These are phyloP conservation scores for Melieria picta DNA, from an alignment of 2,888 invertebrate genomes.

Conservation along the genomic window DNA sequence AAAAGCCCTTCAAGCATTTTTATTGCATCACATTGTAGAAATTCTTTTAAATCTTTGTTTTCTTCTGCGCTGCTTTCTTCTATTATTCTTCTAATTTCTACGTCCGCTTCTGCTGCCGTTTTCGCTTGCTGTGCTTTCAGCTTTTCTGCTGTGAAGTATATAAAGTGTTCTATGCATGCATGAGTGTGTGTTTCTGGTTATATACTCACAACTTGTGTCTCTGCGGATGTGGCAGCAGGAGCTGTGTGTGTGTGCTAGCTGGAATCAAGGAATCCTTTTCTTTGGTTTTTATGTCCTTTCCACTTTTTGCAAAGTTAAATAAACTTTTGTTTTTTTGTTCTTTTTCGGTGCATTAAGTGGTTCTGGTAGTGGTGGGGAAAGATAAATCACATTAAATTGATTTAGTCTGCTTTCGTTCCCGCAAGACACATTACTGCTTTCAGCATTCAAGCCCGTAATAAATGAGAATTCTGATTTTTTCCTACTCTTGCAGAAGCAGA, in stretches of 20 bases:
- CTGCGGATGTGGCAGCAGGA: not conserved
- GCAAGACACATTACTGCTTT: conserved; percentile 39
- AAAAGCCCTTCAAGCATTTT: conserved; percentile 54
- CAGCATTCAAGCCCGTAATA: conserved; percentile 4
- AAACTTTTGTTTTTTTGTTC: conserved; percentile 26
- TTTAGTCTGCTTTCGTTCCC: conserved; percentile 39
- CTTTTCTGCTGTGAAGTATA: not conserved
- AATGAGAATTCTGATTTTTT: no score
- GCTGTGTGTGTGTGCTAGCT: not conserved
- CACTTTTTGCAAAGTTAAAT: conserved; percentile 20
- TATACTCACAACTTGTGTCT: conserved; percentile 1
- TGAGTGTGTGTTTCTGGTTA: not conserved
- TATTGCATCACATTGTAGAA: conserved; percentile 59
- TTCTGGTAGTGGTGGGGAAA: not conserved
- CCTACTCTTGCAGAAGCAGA: no score
- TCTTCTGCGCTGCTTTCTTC: conserved; percentile 39
- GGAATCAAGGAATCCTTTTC: conserved; percentile 28
- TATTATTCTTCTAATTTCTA: conserved; percentile 23
- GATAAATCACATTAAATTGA: conserved; percentile 42
- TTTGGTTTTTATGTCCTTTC: conserved; percentile 28
- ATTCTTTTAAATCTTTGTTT: conserved; percentile 61
- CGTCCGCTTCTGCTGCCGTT: not conserved
- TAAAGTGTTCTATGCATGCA: not conserved
- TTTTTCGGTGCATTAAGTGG: not conserved
- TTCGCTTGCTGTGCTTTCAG: conserved; percentile 8